Evolutionary conservation across 2,797 vertebrate genomes (phyloP).

Genomic region (Sebastes alutus): DNA sequence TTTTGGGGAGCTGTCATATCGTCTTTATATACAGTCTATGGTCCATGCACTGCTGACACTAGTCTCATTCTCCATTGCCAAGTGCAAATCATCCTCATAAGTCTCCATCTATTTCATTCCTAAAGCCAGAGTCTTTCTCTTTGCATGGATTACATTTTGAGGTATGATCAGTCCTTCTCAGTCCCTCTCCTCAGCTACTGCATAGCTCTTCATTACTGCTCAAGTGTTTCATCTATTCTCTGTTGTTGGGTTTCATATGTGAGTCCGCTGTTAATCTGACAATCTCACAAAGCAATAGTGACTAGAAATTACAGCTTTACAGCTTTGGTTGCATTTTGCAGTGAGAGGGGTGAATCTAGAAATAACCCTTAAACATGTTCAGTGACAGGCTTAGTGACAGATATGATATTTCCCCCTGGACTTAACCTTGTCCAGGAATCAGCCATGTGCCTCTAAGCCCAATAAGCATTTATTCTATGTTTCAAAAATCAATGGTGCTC

Average conservation of each 20-base stretch:
- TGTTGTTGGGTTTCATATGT: conserved; percentile 5
- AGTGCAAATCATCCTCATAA: conserved; percentile 6
- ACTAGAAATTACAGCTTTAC: conserved; percentile 11
- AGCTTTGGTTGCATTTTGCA: conserved; percentile 23
- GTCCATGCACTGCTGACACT: background rate
- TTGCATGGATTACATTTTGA: conserved; percentile 62
- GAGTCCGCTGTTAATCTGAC: background rate
- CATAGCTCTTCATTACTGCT: conserved; percentile 5
- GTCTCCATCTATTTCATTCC: conserved; percentile 18
- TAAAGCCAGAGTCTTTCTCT: conserved; percentile 18
- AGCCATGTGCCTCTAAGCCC: conserved; percentile 66
- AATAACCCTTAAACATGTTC: conserved; percentile 36
- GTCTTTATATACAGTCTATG: too few species aligned
- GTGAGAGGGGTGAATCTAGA: conserved; percentile 5
- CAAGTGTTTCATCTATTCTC: conserved; percentile 14
- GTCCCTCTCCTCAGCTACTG: background rate
- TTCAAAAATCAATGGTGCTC: conserved; percentile 77
- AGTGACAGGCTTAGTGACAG: conserved; percentile 48
- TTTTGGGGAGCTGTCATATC: too few species aligned
- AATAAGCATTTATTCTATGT: conserved; percentile 75
- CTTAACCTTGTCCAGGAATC: conserved; percentile 76
- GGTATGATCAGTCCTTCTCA: background rate
- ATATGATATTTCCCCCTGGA: conserved; percentile 61
- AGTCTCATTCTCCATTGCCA: conserved; percentile 27
- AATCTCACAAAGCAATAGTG: conserved; percentile 1